phyloP scores from a whole-genome alignment of 2,113 vertebrate species.

The Procavia capensis region DNA sequence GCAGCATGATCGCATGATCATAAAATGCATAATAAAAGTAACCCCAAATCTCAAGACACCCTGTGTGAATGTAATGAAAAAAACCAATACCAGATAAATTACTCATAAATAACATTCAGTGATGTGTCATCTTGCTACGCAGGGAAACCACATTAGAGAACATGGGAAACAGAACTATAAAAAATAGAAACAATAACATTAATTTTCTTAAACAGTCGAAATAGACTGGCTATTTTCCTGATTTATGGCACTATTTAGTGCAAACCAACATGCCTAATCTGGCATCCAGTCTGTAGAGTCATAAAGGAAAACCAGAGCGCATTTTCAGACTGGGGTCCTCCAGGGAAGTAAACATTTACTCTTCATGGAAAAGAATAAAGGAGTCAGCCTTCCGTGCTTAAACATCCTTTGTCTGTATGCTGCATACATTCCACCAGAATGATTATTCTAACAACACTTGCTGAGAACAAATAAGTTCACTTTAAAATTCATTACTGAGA shows the following conservation, averaged over 20 bases:
- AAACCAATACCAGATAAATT: neutral
- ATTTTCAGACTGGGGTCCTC: constrained; percentile 46
- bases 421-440: constrained; percentile 63
- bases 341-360: neutral
- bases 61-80: constrained; percentile 27
- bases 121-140: neutral
- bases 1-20: neutral
- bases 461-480: constrained; percentile 82
- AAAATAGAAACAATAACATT: constrained; percentile 19
- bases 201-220: constrained; percentile 62
- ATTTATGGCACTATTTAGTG: constrained; percentile 63
- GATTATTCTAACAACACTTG: constrained; percentile 75
- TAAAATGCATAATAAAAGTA: constrained; percentile 11
- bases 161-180: constrained; percentile 26
- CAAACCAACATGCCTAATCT: neutral
- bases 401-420: constrained; percentile 76
- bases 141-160: constrained; percentile 20
- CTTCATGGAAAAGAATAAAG: constrained; percentile 56
- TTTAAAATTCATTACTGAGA: constrained; percentile 76
- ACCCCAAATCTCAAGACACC: neutral
- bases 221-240: constrained; percentile 34
- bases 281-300: constrained; percentile 20
- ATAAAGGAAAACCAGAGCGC: constrained; percentile 26
- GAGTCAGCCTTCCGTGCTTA: constrained; percentile 68
- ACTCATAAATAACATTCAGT: constrained; percentile 49